Evolutionary conservation across 2,113 vertebrate genomes (phyloP).

Genomic region (Bostrychus sinensis): DNA sequence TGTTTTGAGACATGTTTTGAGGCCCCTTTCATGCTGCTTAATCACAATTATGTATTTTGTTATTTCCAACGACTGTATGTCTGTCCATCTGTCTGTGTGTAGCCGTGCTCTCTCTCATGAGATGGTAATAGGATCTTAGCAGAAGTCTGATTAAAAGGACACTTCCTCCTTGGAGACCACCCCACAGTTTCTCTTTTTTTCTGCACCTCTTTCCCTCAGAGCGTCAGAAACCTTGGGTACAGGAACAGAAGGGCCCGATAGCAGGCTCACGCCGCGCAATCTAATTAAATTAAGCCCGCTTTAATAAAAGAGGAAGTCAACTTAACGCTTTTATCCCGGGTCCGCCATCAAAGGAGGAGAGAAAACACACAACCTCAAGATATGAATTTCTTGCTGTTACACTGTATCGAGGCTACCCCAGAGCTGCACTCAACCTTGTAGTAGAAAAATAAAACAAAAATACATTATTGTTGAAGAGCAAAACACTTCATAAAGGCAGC

Average conservation of each 20-base stretch:
- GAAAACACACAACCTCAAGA: constrained; percentile 75
- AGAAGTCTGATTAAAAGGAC: constrained; percentile 82
- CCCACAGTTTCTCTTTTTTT: constrained; percentile 64
- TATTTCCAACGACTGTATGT: constrained; percentile 39
- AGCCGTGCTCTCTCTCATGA: constrained; percentile 58
- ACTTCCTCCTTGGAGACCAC: constrained; percentile 79
- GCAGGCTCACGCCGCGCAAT: constrained; percentile 60
- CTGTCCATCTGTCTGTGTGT: constrained; percentile 62
- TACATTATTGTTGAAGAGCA: constrained; percentile 43
- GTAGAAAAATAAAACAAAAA: constrained; percentile 1
- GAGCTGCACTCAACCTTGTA: constrained; percentile 52
- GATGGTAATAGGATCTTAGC: constrained; percentile 78
- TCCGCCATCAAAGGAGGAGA: constrained; percentile 76
- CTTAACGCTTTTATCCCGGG: constrained; percentile 76
- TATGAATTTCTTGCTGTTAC: constrained; percentile 76
- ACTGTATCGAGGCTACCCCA: constrained; percentile 43
- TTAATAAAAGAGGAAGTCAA: constrained; percentile 81
- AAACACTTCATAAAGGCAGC: constrained; percentile 31
- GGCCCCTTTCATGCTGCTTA: too few relatives aligned
- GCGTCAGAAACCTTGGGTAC: constrained; percentile 74
- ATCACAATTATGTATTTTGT: constrained; percentile 37
- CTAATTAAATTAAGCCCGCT: constrained; percentile 84
- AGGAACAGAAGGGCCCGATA: constrained; percentile 73
- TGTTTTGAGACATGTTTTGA: constrained; percentile 12
- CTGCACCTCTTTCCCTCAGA: constrained; percentile 64